Evolutionary conservation across 1,140 invertebrate species (phyloP), one percentile per base, ranked within the genome.

Genomic region (Pseudomyrmex flavicornis): DNA sequence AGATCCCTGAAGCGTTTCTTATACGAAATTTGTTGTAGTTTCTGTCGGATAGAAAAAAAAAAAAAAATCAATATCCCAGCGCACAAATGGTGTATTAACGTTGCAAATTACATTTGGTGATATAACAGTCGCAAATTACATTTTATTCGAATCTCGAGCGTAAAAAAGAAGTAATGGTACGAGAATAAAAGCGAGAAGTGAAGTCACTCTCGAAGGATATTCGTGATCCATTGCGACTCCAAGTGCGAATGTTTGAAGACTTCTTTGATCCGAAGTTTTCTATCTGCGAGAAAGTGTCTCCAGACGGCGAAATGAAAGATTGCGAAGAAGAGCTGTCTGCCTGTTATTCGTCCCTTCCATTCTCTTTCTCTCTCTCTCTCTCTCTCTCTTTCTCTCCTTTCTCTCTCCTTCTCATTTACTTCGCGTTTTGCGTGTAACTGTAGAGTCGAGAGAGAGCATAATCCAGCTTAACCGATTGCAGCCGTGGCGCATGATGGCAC

Each of bases 381-480:
- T n/a, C n/a, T n/a, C n/a, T n/a, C n/a, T n/a, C n/a, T n/a, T n/a
- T 70, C 61, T 70, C 26, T 50, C 48, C 1, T 3, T 35, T 26
- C 15, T 26, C 13, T 65, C 62, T 62, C 48, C 20, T 59, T 72
- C 70, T 72, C 13, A 48, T 35, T 35, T 35, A 35, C 35, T 5
- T 1, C 59, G 22, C 20, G 73, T 65, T n/a, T 68, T 66, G 26
- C 20, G 62, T 50, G 62, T 22, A 22, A 22, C 20, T 22, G 20
- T 35, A 85, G 83, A 85, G 35, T 7, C 35, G 35, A 35, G 35
- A 66, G 73, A 26, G 48, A 73, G 17, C 70, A 61, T 84, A 80
- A 86, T 86, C 82, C 86, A 65, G 70, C 69, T 86, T 88, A 88
- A 88, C 82, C 85, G 80, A 88, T 86, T 61, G 82, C 69, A 84